Conservation (phyloP, 2,797 vertebrate species). For the Gambusia yucatana region DNA sequence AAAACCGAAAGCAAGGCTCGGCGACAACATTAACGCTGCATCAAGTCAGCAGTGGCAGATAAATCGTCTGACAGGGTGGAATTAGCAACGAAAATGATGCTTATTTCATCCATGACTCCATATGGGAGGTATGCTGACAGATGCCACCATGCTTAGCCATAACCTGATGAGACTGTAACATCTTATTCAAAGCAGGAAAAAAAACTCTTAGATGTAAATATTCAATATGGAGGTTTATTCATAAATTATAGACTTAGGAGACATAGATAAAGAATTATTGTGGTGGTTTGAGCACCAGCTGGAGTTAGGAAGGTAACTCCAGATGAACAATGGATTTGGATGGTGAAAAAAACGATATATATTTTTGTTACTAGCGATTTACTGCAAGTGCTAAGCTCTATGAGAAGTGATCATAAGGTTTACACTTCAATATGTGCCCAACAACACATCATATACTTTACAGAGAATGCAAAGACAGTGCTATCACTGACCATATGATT, state of each 20-base stretch:
- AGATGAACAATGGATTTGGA: background rate
- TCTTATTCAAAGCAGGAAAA: slow-evolving; percentile 45
- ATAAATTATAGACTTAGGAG: background rate
- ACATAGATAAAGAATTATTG: background rate
- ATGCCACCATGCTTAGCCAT: slow-evolving; percentile 36
- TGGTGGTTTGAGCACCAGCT: background rate
- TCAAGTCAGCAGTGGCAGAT: slow-evolving; percentile 44
- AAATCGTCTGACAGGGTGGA: slow-evolving; percentile 48
- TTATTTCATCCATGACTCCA: slow-evolving; percentile 45
- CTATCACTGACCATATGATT: background rate
- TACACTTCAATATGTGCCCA: background rate
- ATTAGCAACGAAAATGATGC: slow-evolving; percentile 39
- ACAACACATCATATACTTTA: background rate
- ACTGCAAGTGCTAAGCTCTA: background rate
- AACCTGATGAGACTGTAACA: slow-evolving; percentile 43
- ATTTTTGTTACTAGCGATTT: background rate
- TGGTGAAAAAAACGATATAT: background rate
- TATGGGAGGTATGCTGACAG: slow-evolving; percentile 53
- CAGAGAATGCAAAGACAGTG: background rate
- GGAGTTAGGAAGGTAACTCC: background rate
- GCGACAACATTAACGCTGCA: slow-evolving; percentile 49
- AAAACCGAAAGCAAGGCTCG: slow-evolving; percentile 66
- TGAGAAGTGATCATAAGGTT: background rate
- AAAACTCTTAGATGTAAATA: slow-evolving; percentile 4
- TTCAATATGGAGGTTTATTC: slow-evolving; percentile 17